phyloP scores from a whole-genome alignment of 2,797 vertebrate genomes.

The Petrocephalus schoutedeni region DNA sequence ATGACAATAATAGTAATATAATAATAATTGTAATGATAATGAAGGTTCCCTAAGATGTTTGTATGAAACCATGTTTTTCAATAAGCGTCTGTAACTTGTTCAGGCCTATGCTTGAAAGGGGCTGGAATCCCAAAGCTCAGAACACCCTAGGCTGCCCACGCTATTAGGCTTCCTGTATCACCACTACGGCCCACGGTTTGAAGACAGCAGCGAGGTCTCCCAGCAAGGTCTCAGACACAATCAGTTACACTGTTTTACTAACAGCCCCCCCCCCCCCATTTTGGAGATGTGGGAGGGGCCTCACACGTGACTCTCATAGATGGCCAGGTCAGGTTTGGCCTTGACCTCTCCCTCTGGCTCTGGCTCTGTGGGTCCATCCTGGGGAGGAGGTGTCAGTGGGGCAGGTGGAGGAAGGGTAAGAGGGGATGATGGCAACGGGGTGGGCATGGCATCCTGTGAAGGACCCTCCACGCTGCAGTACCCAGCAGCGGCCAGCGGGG shows the following conservation, averaged over 20 bases:
- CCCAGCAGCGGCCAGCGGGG: constrained; percentile 54
- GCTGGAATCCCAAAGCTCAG: not conserved
- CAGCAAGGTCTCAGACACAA: not conserved
- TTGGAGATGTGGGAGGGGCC: not conserved
- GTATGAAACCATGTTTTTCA: not conserved
- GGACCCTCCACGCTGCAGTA: constrained; percentile 62
- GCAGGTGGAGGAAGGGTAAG: constrained; percentile 13
- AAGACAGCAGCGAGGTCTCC: not conserved
- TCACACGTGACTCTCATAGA: constrained; percentile 91
- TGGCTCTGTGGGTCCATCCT: constrained; percentile 7
- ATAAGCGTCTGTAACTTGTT: not conserved
- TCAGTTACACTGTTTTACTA: not conserved
- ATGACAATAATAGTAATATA: constrained; percentile 4
- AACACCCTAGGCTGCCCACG: not conserved
- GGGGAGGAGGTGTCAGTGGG: constrained; percentile 26
- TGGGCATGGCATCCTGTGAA: constrained; percentile 43
- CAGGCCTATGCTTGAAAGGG: not conserved
- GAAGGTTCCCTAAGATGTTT: not conserved
- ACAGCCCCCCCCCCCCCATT: not conserved
- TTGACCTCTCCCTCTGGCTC: constrained; percentile 42
- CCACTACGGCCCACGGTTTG: not conserved
- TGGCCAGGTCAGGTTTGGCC: constrained; percentile 64
- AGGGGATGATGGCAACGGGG: constrained; percentile 46
- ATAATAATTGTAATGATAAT: not conserved
- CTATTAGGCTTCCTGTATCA: not conserved